These are phyloP conservation scores for Leptoteleia sp. DNA, from an alignment of 1,140 invertebrate genomes.

Conservation along the genomic window DNA sequence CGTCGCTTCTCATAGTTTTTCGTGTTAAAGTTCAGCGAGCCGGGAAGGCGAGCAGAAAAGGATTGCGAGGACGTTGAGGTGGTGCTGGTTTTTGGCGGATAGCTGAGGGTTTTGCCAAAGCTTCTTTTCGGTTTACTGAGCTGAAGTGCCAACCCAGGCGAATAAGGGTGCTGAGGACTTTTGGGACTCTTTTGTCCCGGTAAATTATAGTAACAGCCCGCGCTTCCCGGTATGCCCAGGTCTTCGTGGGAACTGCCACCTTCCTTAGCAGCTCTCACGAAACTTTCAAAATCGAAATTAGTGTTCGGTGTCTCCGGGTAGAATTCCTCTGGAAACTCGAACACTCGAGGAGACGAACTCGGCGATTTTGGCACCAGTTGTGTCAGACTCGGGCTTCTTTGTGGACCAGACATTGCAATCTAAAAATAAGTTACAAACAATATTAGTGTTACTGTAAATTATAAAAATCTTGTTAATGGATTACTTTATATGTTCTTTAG, in stretches of 20 bases:
- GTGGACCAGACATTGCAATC: conserved; percentile 62
- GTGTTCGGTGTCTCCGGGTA: conserved; percentile 69
- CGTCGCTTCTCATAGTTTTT: conserved; percentile 69
- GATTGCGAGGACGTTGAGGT: conserved; percentile 30
- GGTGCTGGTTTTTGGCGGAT: conserved; percentile 68
- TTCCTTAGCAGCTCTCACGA: conserved; percentile 44
- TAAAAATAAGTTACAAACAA: too few relatives aligned
- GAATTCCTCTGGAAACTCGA: conserved; percentile 74
- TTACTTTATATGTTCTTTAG: too few relatives aligned
- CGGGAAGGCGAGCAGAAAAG: conserved; percentile 50
- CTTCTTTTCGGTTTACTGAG: conserved; percentile 70
- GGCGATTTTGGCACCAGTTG: conserved; percentile 69
- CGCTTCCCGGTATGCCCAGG: conserved; percentile 46
- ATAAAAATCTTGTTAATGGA: too few relatives aligned
- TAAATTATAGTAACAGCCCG: conserved; percentile 50
- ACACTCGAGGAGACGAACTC: conserved; percentile 69
- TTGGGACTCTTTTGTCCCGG: conserved; percentile 66
- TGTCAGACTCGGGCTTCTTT: conserved; percentile 64
- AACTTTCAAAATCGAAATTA: conserved; percentile 73
- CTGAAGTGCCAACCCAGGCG: conserved; percentile 64
- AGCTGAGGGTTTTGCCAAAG: conserved; percentile 73
- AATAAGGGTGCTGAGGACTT: conserved; percentile 56
- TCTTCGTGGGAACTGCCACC: conserved; percentile 38
- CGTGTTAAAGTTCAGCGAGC: conserved; percentile 53
- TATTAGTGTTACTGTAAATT: too few relatives aligned